Base-by-base conservation (phyloP, 2,113 vertebrate genomes). In the Oxyruncus cristatus region DNA sequence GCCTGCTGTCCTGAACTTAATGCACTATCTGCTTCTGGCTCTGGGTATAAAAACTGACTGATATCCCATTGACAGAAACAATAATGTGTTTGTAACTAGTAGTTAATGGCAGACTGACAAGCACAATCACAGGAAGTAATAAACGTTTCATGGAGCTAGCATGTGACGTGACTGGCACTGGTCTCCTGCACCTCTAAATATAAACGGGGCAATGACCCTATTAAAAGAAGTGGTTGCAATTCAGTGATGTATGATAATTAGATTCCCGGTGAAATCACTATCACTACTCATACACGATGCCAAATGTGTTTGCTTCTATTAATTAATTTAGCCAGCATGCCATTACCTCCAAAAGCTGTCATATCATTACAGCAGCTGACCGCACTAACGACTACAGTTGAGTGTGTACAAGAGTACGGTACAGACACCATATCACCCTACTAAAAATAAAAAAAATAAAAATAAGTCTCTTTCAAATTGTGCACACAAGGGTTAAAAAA, bases 61-160 rank as follows among this genome's bases (percentile, higher is more conserved):
- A 75, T 37, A 88, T 27, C 27, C 56, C 62, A 65, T 1, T 23
- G 65, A 85, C 85, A 88, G 71, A 77, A 94, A 77, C 72, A 83
- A 89, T 28, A 47, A 79, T 2, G 63, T 16, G 20, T 24, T 70
- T 63, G 68, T 26, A 94, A 12, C 47, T 62, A 49, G 56, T 3
- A 58, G 90, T 59, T 90, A 91, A 93, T 65, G 56, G 50, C 1
- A 88, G 73, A 90, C 68, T 68, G 65, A 92, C 72, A 75, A 63
- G 66, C 28, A 84, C 83, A 92, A 90, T 84, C 95, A 72, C 61
- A 72, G 93, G 79, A 97, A 96, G 88, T 11, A 92, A 94, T 92
- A 94, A 88, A 96, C 92, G 55, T 92, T 91, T 88, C 92, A 84
- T 15, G 59, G 55, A 20, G 7, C 50, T 33, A 15, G 61, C 79